phyloP scores from a whole-genome alignment of 2,113 vertebrate genomes.

The Channa maculata region DNA sequence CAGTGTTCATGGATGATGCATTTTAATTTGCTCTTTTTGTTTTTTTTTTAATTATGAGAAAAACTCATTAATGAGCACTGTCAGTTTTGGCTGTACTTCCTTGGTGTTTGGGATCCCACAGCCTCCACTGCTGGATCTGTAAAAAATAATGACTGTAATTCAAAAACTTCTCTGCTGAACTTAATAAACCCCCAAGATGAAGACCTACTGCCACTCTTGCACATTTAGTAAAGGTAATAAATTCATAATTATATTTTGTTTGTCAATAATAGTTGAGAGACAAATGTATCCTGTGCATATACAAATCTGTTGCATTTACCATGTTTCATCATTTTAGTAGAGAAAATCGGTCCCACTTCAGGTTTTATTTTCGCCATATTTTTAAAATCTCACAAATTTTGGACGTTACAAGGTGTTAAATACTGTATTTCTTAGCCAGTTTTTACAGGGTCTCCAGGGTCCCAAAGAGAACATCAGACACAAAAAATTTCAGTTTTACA shows the following conservation, averaged over 20 bases:
- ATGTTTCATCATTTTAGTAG: too few species aligned
- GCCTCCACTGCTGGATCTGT: too few species aligned
- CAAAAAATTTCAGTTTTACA: background rate
- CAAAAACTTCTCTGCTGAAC: background rate
- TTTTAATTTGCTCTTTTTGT: background rate
- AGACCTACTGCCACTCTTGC: background rate
- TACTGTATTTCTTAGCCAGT: too few species aligned
- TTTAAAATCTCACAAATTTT: too few species aligned
- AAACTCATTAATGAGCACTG: background rate
- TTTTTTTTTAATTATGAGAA: background rate
- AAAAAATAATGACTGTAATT: background rate
- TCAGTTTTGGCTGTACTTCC: background rate
- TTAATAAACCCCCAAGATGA: background rate
- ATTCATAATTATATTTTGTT: background rate
- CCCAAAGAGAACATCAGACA: background rate
- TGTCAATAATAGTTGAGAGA: background rate
- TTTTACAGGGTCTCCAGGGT: background rate
- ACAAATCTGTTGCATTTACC: too few species aligned
- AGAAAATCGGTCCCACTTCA: too few species aligned
- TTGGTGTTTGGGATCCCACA: too few species aligned
- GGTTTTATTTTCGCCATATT: too few species aligned
- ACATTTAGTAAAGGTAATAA: background rate
- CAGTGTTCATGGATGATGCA: too few species aligned
- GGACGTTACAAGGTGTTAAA: too few species aligned
- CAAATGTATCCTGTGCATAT: background rate